These are phyloP conservation scores for Blastobasis lacticolella DNA, from an alignment of 2,888 invertebrate species.

Conservation along the genomic window DNA sequence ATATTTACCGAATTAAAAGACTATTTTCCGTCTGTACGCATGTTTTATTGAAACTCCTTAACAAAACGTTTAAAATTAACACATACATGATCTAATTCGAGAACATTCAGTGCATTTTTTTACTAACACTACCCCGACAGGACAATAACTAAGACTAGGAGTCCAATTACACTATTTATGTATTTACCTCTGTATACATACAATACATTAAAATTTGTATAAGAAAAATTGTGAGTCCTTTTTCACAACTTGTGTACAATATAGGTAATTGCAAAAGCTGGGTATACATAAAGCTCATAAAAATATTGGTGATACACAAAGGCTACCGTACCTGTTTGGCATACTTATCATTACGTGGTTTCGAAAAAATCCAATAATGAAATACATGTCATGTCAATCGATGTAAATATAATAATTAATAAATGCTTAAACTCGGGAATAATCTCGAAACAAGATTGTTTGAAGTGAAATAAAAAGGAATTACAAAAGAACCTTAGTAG, in stretches of 20 bases:
- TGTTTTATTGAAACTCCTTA: slow-evolving; percentile 21
- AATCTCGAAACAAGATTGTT: too few relatives aligned
- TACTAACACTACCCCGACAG: slow-evolving; percentile 1
- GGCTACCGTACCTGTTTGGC: not conserved
- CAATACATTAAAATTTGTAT: too few relatives aligned
- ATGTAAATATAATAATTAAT: too few relatives aligned
- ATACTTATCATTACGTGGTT: too few relatives aligned
- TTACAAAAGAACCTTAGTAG: too few relatives aligned
- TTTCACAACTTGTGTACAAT: slow-evolving; percentile 1
- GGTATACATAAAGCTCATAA: not conserved
- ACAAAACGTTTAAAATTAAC: slow-evolving; percentile 33
- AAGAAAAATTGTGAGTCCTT: not conserved
- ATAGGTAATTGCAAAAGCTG: not conserved
- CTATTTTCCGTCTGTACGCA: slow-evolving; percentile 42
- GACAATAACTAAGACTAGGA: slow-evolving; percentile 11
- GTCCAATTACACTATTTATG: not conserved
- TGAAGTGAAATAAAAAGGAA: too few relatives aligned
- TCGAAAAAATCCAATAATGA: too few relatives aligned
- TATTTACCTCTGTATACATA: too few relatives aligned
- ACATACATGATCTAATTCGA: slow-evolving; percentile 50
- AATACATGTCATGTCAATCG: too few relatives aligned
- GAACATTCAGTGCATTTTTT: slow-evolving; percentile 32
- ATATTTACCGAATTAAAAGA: slow-evolving; percentile 42
- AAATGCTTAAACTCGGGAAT: too few relatives aligned
- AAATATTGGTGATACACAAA: not conserved